phyloP scores from a whole-genome alignment of 1,140 invertebrate species.

The Trichomalopsis sarcophagae region DNA sequence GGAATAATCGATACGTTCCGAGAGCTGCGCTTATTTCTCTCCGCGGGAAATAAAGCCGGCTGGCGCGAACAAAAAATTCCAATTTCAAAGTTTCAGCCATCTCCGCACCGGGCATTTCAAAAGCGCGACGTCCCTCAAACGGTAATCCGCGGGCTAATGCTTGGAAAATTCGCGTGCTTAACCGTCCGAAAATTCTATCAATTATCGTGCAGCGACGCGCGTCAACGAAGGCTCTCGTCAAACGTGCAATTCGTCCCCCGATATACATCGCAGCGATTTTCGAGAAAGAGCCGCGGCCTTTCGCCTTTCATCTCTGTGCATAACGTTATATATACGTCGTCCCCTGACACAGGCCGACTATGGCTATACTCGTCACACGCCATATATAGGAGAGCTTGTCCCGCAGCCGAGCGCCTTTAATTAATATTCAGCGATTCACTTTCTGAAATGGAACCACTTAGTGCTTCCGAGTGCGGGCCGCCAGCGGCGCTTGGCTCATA shows the following conservation, averaged over 20 bases:
- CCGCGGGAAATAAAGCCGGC: too few species aligned
- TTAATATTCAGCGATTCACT: constrained; percentile 64
- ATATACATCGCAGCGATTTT: constrained; percentile 11
- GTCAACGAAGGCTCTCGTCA: not conserved
- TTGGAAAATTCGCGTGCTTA: not conserved
- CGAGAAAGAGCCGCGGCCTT: not conserved
- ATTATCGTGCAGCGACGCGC: not conserved
- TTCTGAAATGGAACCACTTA: constrained; percentile 62
- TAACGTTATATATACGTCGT: too few species aligned
- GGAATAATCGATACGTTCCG: not conserved
- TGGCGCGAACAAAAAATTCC: not conserved
- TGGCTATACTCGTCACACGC: not conserved
- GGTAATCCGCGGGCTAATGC: not conserved
- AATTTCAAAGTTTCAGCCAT: not conserved
- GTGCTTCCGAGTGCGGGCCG: constrained; percentile 47
- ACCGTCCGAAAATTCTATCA: constrained; percentile 12
- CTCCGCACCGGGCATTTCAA: not conserved
- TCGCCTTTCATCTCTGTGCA: constrained; percentile 36
- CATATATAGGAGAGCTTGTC: constrained; percentile 23
- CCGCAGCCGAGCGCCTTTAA: constrained; percentile 51
- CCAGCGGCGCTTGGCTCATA: not conserved
- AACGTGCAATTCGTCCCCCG: constrained; percentile 23
- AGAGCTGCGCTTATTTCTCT: too few species aligned
- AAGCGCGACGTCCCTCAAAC: not conserved
- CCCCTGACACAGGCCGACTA: not conserved